Conservation (phyloP, 2,888 invertebrate species). For the Eremobia ochroleuca region DNA sequence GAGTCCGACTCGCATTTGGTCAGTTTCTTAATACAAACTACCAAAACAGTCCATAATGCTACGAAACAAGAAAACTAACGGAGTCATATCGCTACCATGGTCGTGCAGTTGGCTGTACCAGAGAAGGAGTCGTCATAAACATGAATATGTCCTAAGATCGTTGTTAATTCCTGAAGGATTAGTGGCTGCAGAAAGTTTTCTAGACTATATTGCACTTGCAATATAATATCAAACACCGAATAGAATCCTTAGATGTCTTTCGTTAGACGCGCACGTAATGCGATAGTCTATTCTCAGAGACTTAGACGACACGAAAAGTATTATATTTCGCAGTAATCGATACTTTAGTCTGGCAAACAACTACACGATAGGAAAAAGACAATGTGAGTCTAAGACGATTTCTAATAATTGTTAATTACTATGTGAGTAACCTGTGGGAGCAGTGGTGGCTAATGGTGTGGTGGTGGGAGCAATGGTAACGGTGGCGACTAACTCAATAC, state of each 20-base stretch:
- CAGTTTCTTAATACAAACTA: background rate
- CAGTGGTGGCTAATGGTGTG: background rate
- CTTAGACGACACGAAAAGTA: constrained; percentile 2
- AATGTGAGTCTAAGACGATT: background rate
- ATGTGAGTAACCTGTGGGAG: background rate
- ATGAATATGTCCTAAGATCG: too few species aligned
- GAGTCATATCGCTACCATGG: background rate
- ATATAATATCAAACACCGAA: background rate
- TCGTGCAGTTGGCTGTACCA: background rate
- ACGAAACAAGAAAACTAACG: too few species aligned
- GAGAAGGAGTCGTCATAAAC: background rate
- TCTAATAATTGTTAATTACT: background rate
- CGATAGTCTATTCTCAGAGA: constrained; percentile 9
- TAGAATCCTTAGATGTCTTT: constrained; percentile 6
- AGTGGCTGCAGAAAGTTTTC: background rate
- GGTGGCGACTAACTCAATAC: too few species aligned
- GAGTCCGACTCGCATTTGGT: background rate
- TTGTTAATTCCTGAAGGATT: background rate
- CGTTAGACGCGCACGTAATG: constrained; percentile 14
- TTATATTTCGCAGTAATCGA: constrained; percentile 28
- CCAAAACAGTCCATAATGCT: background rate
- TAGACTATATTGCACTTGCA: background rate
- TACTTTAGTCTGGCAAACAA: constrained; percentile 10
- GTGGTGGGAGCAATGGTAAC: too few species aligned
- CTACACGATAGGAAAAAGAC: constrained; percentile 7